A percentile compares a stretch with the other conserved stretches of the same genome.
Evolutionary conservation across 2,888 invertebrate genomes (phyloP).

Genomic region (Antheraea yamamai): DNA sequence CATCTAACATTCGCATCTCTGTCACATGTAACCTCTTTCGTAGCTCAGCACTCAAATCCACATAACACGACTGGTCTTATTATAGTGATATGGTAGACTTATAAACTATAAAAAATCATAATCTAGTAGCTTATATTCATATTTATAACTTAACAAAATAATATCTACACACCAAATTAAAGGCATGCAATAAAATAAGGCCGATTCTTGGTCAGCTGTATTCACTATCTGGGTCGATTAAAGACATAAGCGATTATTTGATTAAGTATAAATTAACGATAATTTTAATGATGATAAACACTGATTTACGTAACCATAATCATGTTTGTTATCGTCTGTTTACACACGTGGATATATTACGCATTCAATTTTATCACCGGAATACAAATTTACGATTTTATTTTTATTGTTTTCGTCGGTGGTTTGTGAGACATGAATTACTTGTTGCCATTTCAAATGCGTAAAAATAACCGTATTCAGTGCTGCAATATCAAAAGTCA

Average conservation of each 20-base stretch:
- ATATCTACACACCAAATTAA: background rate
- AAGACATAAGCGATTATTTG: background rate
- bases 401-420: background rate
- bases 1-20: too few relatives aligned
- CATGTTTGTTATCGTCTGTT: background rate
- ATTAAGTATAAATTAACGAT: background rate
- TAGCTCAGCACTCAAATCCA: too few relatives aligned
- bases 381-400: background rate
- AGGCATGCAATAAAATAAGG: background rate
- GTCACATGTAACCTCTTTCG: too few relatives aligned
- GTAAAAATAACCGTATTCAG: background rate
- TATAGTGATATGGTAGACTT: too few relatives aligned
- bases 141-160: too few relatives aligned
- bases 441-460: background rate
- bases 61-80: too few relatives aligned
- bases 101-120: too few relatives aligned
- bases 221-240: constrained; percentile 13
- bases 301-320: constrained; percentile 11
- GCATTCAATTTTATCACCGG: background rate
- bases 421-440: background rate
- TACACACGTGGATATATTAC: background rate
- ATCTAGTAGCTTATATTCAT: too few relatives aligned
- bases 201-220: background rate
- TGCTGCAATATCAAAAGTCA: background rate
- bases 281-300: background rate